These are phyloP conservation scores for Haliaeetus leucogaster DNA, from an alignment of 2,113 vertebrate genomes.

Conservation along the genomic window DNA sequence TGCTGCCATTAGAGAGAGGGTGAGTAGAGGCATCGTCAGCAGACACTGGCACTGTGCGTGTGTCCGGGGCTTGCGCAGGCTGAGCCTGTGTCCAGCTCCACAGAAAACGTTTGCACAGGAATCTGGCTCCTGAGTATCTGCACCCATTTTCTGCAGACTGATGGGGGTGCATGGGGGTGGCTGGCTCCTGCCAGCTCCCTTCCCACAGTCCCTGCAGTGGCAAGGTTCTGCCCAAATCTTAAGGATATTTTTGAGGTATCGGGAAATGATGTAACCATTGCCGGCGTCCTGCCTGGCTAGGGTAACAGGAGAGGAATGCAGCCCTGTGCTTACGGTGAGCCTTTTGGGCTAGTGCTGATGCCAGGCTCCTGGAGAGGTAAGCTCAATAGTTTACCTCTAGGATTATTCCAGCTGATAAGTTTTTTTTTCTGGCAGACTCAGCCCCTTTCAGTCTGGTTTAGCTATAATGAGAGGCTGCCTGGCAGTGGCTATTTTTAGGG, in stretches of 20 bases:
- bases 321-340: background rate
- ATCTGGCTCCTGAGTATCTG: background rate
- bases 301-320: background rate
- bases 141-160: background rate
- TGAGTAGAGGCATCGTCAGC: background rate
- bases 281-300: background rate
- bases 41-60: rapidly evolving
- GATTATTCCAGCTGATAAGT: background rate
- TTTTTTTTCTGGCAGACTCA: background rate
- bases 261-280: background rate
- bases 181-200: background rate
- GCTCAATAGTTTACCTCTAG: background rate
- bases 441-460: background rate
- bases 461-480: rapidly evolving
- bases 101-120: rapidly evolving
- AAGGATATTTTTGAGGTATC: background rate
- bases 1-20: background rate
- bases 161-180: background rate
- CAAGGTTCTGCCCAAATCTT: background rate
- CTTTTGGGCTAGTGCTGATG: background rate
- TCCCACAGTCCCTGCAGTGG: rapidly evolving
- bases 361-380: background rate
- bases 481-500: background rate
- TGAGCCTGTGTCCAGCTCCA: background rate
- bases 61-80: rapidly evolving